Percentiles rank a stretch among this genome's conserved stretches.
phyloP scores from a whole-genome alignment of 2,888 invertebrate species.

The Diabrotica balteata region DNA sequence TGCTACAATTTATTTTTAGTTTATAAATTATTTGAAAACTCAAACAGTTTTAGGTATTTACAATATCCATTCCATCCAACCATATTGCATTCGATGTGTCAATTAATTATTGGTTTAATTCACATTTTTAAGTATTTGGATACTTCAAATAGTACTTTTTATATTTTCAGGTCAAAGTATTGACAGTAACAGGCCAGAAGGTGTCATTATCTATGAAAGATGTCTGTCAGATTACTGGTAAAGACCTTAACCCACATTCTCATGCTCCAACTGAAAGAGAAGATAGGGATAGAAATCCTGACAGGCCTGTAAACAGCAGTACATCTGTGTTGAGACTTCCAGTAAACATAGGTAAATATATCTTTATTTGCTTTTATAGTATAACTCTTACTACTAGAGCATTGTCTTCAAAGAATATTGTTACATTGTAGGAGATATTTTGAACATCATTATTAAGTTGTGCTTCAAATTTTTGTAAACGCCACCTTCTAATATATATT shows the following conservation, averaged over 20 bases:
- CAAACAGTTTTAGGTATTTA: background rate
- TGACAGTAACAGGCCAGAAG: conserved; percentile 93
- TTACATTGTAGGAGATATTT: too few species aligned
- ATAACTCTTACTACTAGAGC: too few species aligned
- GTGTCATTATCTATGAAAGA: conserved; percentile 97
- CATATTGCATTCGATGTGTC: too few species aligned
- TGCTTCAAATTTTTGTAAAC: too few species aligned
- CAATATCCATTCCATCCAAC: too few species aligned
- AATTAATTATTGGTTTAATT: background rate
- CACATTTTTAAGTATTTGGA: background rate
- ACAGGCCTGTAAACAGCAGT: conserved; percentile 77
- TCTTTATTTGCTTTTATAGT: background rate
- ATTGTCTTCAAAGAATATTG: too few species aligned
- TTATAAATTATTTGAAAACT: background rate
- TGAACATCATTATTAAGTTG: too few species aligned
- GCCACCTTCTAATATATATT: too few species aligned
- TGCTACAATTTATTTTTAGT: too few species aligned
- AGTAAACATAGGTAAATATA: conserved; percentile 51
- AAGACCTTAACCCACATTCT: conserved; percentile 89
- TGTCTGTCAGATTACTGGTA: conserved; percentile 93
- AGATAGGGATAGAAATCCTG: conserved; percentile 86
- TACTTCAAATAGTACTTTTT: background rate
- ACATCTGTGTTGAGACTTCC: conserved; percentile 59
- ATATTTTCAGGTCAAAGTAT: conserved; percentile 75
- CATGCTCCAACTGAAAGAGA: conserved; percentile 73